phyloP scores from a whole-genome alignment of 2,888 invertebrate species.

The Drosophila picticornis region DNA sequence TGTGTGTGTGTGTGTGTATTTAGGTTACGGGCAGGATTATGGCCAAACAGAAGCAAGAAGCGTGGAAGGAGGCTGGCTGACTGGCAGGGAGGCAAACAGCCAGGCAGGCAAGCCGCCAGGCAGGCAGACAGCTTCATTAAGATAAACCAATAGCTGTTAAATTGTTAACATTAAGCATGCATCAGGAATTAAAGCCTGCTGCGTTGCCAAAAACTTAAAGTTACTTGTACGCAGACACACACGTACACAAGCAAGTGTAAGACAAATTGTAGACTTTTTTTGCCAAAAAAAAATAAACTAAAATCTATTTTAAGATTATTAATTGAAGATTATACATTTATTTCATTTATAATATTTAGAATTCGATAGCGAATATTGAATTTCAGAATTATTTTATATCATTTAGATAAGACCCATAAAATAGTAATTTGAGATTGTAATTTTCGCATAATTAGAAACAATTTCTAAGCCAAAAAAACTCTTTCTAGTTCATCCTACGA shows the following conservation, averaged over 20 bases:
- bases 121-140: constrained; percentile 76
- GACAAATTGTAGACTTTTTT: neutral
- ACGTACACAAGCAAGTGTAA: neutral
- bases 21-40: constrained; percentile 51
- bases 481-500: rapidly evolving
- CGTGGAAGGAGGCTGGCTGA: neutral
- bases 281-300: too few species aligned
- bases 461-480: neutral
- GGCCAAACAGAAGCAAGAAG: constrained; percentile 33
- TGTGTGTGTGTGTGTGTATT: constrained; percentile 51
- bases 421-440: neutral
- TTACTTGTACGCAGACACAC: constrained; percentile 30
- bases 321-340: neutral
- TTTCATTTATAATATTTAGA: neutral
- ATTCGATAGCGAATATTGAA: neutral
- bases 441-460: neutral
- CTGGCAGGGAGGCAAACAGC: constrained; percentile 1
- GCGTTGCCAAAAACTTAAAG: constrained; percentile 61
- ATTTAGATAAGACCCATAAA: neutral
- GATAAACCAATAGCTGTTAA: constrained; percentile 81
- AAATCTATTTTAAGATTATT: too few species aligned
- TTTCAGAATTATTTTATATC: neutral
- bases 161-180: constrained; percentile 80
- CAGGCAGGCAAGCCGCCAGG: constrained; percentile 50
- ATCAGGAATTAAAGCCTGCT: constrained; percentile 75